phyloP scores from a whole-genome alignment of 2,888 invertebrate species.

The Plutella xylostella region DNA sequence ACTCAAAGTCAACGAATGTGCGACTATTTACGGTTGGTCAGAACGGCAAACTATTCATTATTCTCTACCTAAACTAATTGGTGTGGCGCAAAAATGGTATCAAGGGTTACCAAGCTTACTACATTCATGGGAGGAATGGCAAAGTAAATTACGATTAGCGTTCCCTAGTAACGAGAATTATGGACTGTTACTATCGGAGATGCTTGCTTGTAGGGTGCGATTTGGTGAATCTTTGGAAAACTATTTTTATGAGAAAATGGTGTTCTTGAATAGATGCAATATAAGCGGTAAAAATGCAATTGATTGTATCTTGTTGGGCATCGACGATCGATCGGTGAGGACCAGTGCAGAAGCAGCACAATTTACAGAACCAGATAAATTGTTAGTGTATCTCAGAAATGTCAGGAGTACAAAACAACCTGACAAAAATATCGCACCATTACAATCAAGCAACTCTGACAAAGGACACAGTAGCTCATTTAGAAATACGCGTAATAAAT shows the following conservation, averaged over 20 bases:
- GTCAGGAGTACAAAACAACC: slow-evolving; percentile 8
- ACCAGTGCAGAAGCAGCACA: slow-evolving; percentile 19
- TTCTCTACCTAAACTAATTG: slow-evolving; percentile 1
- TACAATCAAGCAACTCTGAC: not conserved
- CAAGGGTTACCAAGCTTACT: not conserved
- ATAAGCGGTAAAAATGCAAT: slow-evolving; percentile 11
- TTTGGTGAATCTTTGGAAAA: slow-evolving; percentile 17
- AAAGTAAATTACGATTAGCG: slow-evolving; percentile 12
- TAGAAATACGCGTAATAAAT: no score
- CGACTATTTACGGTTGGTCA: not conserved
- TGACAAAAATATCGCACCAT: not conserved
- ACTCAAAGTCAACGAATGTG: not conserved
- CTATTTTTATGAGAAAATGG: slow-evolving; percentile 20
- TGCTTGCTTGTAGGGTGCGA: slow-evolving; percentile 10
- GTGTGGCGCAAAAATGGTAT: slow-evolving; percentile 1
- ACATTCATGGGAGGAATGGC: slow-evolving; percentile 16
- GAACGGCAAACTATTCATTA: slow-evolving; percentile 2
- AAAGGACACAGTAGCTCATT: no score
- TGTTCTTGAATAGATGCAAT: not conserved
- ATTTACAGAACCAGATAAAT: slow-evolving; percentile 17
- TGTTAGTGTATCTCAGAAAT: slow-evolving; percentile 15
- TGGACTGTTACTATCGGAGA: slow-evolving; percentile 12
- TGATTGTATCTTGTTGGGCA: slow-evolving; percentile 18
- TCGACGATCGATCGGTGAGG: slow-evolving; percentile 18
- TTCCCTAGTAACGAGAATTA: slow-evolving; percentile 17